Evolutionary conservation across 1,140 invertebrate genomes (phyloP).

Genomic region (Procambarus clarkii): DNA sequence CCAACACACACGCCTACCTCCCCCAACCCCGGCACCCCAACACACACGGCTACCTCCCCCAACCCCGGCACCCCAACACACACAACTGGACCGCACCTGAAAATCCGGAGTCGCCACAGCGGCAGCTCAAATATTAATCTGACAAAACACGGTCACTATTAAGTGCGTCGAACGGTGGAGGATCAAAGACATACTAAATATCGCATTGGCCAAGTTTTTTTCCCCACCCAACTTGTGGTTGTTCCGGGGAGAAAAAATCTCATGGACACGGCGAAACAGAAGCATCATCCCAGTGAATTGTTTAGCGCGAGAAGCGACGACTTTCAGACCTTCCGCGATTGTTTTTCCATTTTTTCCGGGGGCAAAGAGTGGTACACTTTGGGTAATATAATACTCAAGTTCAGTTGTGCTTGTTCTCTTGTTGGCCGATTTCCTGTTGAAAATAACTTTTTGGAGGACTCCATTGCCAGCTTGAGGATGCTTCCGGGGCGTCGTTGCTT

Average conservation of each 20-base stretch:
- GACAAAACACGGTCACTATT: constrained; percentile 22
- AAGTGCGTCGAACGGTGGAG: neutral
- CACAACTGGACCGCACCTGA: too few species aligned
- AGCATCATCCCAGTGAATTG: neutral
- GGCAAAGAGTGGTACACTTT: neutral
- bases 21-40: neutral
- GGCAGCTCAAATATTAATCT: constrained; percentile 10
- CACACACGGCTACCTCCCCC: neutral
- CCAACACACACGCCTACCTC: constrained; percentile 13
- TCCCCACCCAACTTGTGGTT: constrained; percentile 28
- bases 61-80: too few species aligned
- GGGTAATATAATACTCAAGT: too few species aligned
- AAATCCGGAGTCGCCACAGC: neutral
- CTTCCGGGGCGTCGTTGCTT: too few species aligned
- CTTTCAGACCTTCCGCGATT: neutral
- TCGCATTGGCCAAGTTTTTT: constrained; percentile 20
- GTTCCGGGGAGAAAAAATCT: constrained; percentile 24
- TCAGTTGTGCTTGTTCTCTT: too few species aligned
- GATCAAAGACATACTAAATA: constrained; percentile 36
- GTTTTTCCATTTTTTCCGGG: too few species aligned
- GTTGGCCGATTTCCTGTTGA: too few species aligned
- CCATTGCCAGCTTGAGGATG: too few species aligned
- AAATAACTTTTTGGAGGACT: too few species aligned
- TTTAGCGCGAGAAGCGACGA: neutral
- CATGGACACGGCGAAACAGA: constrained; percentile 28